These are phyloP conservation scores for Campylomormyrus numenius DNA, from an alignment of 2,113 vertebrate genomes.

Conservation along the genomic window DNA sequence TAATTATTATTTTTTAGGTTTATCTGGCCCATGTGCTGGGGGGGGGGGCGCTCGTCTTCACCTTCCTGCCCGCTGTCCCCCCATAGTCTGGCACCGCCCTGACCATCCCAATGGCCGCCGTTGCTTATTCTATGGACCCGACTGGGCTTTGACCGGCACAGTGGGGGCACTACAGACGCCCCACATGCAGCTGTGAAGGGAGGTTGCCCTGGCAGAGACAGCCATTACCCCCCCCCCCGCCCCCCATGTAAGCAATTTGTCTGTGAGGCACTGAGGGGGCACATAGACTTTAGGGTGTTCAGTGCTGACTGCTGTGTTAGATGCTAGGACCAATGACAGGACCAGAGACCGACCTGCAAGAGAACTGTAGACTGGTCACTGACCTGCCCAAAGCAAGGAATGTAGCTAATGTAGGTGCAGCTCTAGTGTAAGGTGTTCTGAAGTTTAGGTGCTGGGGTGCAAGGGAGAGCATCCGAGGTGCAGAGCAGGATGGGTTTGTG, in stretches of 20 bases:
- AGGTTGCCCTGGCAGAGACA: background rate
- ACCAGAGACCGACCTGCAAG: background rate
- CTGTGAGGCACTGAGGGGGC: background rate
- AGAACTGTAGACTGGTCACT: background rate
- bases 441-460: background rate
- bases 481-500: background rate
- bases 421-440: background rate
- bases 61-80: background rate
- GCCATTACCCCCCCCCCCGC: too few relatives aligned
- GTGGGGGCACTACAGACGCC: background rate
- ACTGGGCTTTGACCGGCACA: background rate
- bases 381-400: background rate
- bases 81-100: background rate
- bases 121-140: background rate
- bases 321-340: background rate
- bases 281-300: background rate
- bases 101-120: background rate
- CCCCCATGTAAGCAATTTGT: background rate
- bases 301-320: background rate
- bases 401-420: background rate
- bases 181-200: background rate
- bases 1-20: background rate
- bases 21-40: background rate
- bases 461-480: background rate
- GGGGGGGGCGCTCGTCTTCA: background rate